phyloP scores from a whole-genome alignment of 2,888 invertebrate genomes.

The Drosophila aldrichi region DNA sequence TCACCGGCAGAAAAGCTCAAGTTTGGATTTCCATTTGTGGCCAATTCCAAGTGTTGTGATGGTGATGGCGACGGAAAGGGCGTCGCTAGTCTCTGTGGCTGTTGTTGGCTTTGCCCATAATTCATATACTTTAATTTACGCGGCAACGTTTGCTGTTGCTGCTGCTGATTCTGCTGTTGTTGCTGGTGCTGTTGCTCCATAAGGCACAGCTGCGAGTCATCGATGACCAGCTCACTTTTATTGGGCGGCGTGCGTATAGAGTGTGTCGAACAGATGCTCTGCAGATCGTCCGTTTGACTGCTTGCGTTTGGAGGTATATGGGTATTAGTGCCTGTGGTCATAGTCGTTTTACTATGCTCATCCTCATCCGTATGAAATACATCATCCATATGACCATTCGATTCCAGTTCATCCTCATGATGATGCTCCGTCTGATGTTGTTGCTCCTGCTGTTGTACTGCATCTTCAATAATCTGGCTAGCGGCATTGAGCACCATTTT shows the following conservation, averaged over 20 bases:
- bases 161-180: constrained; percentile 26
- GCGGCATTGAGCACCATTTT: constrained; percentile 30
- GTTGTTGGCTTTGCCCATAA: constrained; percentile 12
- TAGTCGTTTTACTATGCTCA: constrained; percentile 12
- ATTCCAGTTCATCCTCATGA: constrained; percentile 10
- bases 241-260: constrained; percentile 9
- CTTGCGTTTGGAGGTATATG: constrained; percentile 21
- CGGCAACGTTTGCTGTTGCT: constrained; percentile 25
- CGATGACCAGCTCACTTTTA: constrained; percentile 53
- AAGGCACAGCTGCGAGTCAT: constrained; percentile 47
- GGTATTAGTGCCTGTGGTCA: constrained; percentile 31
- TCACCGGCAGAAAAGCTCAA: constrained; percentile 34
- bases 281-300: constrained; percentile 33
- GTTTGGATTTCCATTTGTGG: constrained; percentile 8
- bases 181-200: constrained; percentile 39
- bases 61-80: constrained; percentile 43
- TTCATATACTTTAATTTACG: constrained; percentile 39
- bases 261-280: not conserved
- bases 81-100: constrained; percentile 33
- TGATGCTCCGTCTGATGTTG: constrained; percentile 6
- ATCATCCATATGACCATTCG: constrained; percentile 12
- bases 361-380: constrained; percentile 14
- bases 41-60: constrained; percentile 36
- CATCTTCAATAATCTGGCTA: constrained; percentile 49
- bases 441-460: constrained; percentile 27